Conservation (phyloP, 2,888 invertebrate species). For the Drosophila pseudotalamancana region DNA sequence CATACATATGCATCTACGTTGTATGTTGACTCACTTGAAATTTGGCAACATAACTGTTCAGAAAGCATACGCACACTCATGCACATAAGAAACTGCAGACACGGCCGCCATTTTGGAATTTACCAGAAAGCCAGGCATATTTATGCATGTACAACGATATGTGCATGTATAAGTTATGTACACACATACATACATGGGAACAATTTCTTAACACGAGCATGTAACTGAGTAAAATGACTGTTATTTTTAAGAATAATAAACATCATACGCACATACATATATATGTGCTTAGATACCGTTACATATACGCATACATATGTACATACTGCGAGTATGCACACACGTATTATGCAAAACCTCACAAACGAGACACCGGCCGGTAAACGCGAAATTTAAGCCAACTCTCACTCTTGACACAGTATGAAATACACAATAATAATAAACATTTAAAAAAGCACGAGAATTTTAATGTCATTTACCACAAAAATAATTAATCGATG, state of each 20-base stretch:
- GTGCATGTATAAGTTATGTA: neutral
- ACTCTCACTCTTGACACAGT: neutral
- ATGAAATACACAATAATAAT: constrained; percentile 31
- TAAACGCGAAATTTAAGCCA: constrained; percentile 22
- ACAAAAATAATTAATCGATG: constrained; percentile 63
- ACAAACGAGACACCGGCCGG: constrained; percentile 59
- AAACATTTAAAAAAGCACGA: neutral
- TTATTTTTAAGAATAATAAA: neutral
- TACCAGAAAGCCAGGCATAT: constrained; percentile 17
- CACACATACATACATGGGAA: neutral
- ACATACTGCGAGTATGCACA: neutral
- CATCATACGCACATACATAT: constrained; percentile 1
- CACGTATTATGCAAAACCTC: constrained; percentile 64
- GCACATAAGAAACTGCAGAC: constrained; percentile 12
- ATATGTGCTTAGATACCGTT: constrained; percentile 28
- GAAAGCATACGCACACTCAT: neutral
- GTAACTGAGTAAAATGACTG: neutral
- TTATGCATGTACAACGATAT: neutral
- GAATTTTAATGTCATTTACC: constrained; percentile 25
- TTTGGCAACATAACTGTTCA: constrained; percentile 7
- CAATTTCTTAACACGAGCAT: neutral
- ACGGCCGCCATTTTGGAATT: constrained; percentile 56
- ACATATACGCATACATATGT: constrained; percentile 10
- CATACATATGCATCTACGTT: neutral
- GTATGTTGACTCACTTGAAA: neutral